Base-by-base conservation (phyloP, 2,797 vertebrate genomes). In the Pangasius mekongensis region DNA sequence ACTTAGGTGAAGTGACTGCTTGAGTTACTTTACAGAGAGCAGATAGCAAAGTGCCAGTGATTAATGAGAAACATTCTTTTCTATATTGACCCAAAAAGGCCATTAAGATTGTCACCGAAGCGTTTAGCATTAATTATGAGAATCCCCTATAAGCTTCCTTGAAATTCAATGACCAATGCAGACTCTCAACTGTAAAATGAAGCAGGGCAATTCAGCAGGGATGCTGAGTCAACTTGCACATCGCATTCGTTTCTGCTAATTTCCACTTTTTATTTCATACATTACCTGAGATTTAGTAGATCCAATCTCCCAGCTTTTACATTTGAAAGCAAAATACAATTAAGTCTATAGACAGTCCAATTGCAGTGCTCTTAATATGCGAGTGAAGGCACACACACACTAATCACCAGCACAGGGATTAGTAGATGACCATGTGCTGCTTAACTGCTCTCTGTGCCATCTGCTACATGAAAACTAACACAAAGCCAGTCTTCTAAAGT, bases 81-180 rank as follows among this genome's bases (percentile, higher is more conserved):
- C 92, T 93, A 92, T 93, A 93, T 92, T 95, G 94, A 95, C 92
- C 94, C 94, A 94, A 95, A 95, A 95, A 94, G 92, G 92, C 95
- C 93, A 96, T 95, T 95, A 96, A 94, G 92, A 95, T 93, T 94
- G 93, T 90, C 94, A 94, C 92, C 95, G 92, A 94, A 94, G 94
- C 94, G 88, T 94, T 95, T 90, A 95, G 87, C 94, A 94, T 95
- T 95, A 95, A 96, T 95, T 95, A 95, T 93, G 92, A 94, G 88
- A 64, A 91, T 87, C 89, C 89, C 91, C 90, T 91, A 94, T 95
- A 94, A 95, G 94, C 94, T 93, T 94, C 93, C 92, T 92, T 95
- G 93, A 95, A 94, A 96, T 95, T 94, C 94, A 95, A 95, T 95
- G 93, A 95, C 93, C 92, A 94, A 89, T 89, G 92, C 92, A 91